Evolutionary conservation across 1,140 invertebrate genomes (phyloP).

Genomic region (Drosophila pallidifrons): DNA sequence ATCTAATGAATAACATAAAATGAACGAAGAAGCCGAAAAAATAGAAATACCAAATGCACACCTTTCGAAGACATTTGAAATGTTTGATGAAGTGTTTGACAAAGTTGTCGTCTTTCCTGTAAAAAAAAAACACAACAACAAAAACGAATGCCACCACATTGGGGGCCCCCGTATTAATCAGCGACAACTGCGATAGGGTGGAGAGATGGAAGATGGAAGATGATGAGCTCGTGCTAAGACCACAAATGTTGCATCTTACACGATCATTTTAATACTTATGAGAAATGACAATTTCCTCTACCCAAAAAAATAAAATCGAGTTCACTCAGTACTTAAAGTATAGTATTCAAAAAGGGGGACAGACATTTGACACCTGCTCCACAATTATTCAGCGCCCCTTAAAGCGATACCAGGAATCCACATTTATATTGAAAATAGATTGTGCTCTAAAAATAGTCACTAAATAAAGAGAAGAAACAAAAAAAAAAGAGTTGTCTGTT

Average conservation of each 20-base stretch:
- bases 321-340: slow-evolving; percentile 36
- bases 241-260: slow-evolving; percentile 75
- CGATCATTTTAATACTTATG: slow-evolving; percentile 75
- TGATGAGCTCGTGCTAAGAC: slow-evolving; percentile 62
- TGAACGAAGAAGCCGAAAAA: slow-evolving; percentile 37
- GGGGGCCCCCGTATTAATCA: slow-evolving; percentile 56
- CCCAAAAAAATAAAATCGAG: slow-evolving; percentile 1
- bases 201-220: slow-evolving; percentile 1
- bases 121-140: not conserved
- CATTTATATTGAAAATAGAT: slow-evolving; percentile 27
- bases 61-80: slow-evolving; percentile 57
- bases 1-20: slow-evolving; percentile 56
- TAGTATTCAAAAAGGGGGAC: not conserved
- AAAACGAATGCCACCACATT: slow-evolving; percentile 20
- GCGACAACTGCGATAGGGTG: slow-evolving; percentile 32
- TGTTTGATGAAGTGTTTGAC: slow-evolving; percentile 81
- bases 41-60: slow-evolving; percentile 35
- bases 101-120: slow-evolving; percentile 65
- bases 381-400: slow-evolving; percentile 74
- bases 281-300: slow-evolving; percentile 70
- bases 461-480: slow-evolving; percentile 57
- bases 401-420: slow-evolving; percentile 62
- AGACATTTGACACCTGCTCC: slow-evolving; percentile 80
- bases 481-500: slow-evolving; percentile 63
- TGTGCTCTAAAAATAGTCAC: slow-evolving; percentile 59